Percentiles rank a stretch among this genome's conserved stretches.
Conservation (phyloP, 1,140 invertebrate genomes). For the Chionoecetes opilio region DNA sequence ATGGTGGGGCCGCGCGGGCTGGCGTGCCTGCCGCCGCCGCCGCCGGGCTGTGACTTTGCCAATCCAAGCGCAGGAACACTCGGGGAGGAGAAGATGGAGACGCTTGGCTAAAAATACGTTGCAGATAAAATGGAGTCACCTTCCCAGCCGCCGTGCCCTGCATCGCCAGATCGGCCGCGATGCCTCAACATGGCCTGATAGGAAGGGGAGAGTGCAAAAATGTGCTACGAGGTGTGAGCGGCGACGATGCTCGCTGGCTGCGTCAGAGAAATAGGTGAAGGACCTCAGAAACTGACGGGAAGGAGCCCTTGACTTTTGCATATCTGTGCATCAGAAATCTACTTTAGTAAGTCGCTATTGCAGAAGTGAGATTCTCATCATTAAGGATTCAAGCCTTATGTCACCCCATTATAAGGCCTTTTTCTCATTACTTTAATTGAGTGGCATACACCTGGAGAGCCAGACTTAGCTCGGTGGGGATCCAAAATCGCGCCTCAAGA, state of each 20-base stretch:
- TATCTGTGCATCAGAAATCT: constrained; percentile 79
- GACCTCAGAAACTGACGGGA: constrained; percentile 55
- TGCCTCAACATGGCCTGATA: not conserved
- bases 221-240: not conserved
- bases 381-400: constrained; percentile 25
- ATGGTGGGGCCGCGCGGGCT: too few relatives aligned
- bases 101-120: not conserved
- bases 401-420: not conserved
- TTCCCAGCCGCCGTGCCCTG: not conserved
- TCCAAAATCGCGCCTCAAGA: constrained; percentile 76
- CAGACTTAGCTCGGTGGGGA: constrained; percentile 56
- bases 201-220: not conserved
- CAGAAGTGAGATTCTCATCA: not conserved
- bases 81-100: not conserved
- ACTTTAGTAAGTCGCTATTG: constrained; percentile 69
- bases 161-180: not conserved
- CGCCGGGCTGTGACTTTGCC: not conserved
- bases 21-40: not conserved
- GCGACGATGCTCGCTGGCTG: not conserved
- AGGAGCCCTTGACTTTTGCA: constrained; percentile 73
- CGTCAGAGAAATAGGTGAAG: not conserved
- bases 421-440: not conserved
- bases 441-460: constrained; percentile 41
- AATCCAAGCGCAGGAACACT: constrained; percentile 7
- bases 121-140: constrained; percentile 19